These are phyloP conservation scores for Folsomia manolachei DNA, from an alignment of 2,888 invertebrate genomes.

Conservation along the genomic window DNA sequence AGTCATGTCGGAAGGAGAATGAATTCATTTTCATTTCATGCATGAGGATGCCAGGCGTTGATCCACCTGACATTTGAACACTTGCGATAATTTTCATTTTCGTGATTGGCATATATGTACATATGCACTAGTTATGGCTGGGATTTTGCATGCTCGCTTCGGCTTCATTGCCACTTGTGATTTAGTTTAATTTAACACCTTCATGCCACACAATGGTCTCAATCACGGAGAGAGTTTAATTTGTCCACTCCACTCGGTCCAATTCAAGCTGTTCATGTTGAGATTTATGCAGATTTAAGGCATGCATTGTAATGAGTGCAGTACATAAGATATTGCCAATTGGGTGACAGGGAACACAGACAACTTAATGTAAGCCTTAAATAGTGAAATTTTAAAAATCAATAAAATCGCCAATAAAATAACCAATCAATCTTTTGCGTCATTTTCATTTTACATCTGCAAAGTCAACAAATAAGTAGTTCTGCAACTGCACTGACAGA, in stretches of 20 bases:
- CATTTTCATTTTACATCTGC: too few relatives aligned
- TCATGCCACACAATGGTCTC: neutral
- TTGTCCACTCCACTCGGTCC: too few relatives aligned
- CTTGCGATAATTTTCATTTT: neutral
- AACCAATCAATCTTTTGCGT: too few relatives aligned
- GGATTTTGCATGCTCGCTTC: neutral
- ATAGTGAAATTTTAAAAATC: neutral
- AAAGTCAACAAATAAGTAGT: too few relatives aligned
- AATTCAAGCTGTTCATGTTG: too few relatives aligned
- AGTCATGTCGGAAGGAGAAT: too few relatives aligned
- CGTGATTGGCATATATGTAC: neutral
- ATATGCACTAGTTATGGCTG: neutral
- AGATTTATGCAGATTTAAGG: neutral
- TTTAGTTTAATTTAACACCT: neutral
- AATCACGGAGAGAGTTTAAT: neutral
- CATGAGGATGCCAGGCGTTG: too few relatives aligned
- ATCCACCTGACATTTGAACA: neutral
- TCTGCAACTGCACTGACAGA: too few relatives aligned
- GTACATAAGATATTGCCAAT: neutral
- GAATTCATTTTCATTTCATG: too few relatives aligned
- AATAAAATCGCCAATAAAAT: neutral
- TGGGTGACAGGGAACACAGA: neutral
- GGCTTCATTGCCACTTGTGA: neutral
- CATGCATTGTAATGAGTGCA: neutral
- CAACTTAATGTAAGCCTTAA: too few relatives aligned